phyloP scores from a whole-genome alignment of 2,888 invertebrate genomes.

The Zelleria hepariella region DNA sequence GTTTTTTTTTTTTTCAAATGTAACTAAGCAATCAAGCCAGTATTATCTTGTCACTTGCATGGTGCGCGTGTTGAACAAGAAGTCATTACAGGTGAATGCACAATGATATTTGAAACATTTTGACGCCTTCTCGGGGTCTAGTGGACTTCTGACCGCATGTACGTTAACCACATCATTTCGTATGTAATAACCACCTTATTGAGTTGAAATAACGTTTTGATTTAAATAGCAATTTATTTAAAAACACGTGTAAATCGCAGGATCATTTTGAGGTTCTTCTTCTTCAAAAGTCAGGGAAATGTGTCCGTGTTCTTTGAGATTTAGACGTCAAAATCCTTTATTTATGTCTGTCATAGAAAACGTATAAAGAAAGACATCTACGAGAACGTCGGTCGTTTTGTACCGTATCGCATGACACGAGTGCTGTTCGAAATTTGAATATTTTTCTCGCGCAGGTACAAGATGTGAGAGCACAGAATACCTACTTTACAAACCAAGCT shows the following conservation, averaged over 20 bases:
- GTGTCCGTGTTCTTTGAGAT: background rate
- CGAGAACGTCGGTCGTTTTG: slow-evolving; percentile 54
- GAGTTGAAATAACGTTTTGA: background rate
- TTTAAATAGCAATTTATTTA: background rate
- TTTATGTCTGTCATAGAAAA: background rate
- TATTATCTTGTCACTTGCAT: slow-evolving; percentile 4
- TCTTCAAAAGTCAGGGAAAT: background rate
- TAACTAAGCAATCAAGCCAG: background rate
- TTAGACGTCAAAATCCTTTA: background rate
- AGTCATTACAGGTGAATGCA: slow-evolving; percentile 58
- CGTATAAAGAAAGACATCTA: slow-evolving; percentile 16
- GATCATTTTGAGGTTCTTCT: background rate
- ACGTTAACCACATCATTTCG: background rate
- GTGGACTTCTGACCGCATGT: background rate
- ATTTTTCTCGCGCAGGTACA: slow-evolving; percentile 20
- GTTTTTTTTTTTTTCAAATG: background rate
- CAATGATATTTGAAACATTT: slow-evolving; percentile 36
- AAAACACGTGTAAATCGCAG: background rate
- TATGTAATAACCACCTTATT: background rate
- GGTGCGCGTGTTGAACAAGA: slow-evolving; percentile 25
- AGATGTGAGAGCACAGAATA: background rate
- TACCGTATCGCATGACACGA: slow-evolving; percentile 55
- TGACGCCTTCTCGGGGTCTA: slow-evolving; percentile 31
- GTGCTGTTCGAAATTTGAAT: slow-evolving; percentile 42
- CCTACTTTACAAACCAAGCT: background rate